Evolutionary conservation across 2,888 invertebrate genomes (phyloP).

Genomic region (Chironomus riparius): DNA sequence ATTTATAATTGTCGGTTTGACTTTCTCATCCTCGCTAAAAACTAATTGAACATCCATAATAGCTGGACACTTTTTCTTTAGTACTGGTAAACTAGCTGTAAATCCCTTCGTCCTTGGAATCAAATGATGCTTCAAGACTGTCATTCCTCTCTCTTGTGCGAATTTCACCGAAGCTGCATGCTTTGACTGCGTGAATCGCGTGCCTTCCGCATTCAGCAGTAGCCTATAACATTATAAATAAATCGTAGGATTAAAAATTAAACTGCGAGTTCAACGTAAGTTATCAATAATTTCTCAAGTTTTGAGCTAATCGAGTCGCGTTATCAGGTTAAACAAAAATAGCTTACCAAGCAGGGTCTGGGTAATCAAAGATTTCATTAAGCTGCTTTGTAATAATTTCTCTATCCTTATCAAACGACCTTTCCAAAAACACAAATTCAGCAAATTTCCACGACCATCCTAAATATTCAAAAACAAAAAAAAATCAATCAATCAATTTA

Average conservation of each 20-base stretch:
- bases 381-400: conserved; percentile 72
- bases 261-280: too few relatives aligned
- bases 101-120: conserved; percentile 95
- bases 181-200: conserved; percentile 79
- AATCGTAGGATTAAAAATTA: too few relatives aligned
- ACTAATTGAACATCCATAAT: conserved; percentile 76
- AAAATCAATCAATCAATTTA: not conserved
- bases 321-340: too few relatives aligned
- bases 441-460: conserved; percentile 97
- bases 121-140: conserved; percentile 77
- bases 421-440: conserved; percentile 87
- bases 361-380: conserved; percentile 73
- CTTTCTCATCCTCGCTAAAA: conserved; percentile 55
- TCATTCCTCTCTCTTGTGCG: conserved; percentile 75
- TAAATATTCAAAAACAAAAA: not conserved
- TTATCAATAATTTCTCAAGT: too few relatives aligned
- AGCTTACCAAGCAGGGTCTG: conserved; percentile 65
- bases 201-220: conserved; percentile 86
- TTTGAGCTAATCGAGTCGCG: too few relatives aligned
- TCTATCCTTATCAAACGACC: conserved; percentile 85
- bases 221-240: conserved; percentile 43
- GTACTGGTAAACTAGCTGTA: conserved; percentile 69
- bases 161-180: conserved; percentile 81
- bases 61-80: conserved; percentile 70
- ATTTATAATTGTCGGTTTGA: conserved; percentile 68